Conservation (phyloP, 2,888 invertebrate species). For the Ctena decussata region DNA sequence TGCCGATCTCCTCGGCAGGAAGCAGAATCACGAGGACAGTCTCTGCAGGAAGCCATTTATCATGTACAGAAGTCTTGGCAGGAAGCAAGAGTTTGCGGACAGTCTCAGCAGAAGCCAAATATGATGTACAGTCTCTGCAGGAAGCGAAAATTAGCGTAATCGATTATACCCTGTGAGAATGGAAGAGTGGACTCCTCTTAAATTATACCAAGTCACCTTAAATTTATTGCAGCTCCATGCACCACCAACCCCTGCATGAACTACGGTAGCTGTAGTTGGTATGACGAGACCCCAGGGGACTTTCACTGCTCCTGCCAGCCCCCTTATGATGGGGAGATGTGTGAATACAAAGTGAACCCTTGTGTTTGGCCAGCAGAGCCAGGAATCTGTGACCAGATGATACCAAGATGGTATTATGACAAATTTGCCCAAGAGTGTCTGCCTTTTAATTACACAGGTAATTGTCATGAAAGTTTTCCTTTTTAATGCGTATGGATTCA, state of each 20-base stretch:
- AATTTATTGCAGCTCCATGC: constrained; percentile 81
- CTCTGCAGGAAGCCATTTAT: too few relatives aligned
- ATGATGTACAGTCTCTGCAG: too few relatives aligned
- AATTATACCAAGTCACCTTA: too few relatives aligned
- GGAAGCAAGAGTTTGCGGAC: too few relatives aligned
- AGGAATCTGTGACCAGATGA: constrained; percentile 76
- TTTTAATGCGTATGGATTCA: too few relatives aligned
- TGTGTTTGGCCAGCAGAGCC: constrained; percentile 79
- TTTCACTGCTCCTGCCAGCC: constrained; percentile 79
- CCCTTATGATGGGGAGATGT: constrained; percentile 78
- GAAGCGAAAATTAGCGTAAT: too few relatives aligned
- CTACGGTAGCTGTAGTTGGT: constrained; percentile 76
- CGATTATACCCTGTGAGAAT: too few relatives aligned
- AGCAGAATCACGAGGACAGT: too few relatives aligned
- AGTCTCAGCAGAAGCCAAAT: too few relatives aligned
- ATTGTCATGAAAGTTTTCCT: neutral
- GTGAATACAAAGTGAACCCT: constrained; percentile 79
- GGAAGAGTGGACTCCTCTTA: too few relatives aligned
- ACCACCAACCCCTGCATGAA: constrained; percentile 77
- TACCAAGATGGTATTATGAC: constrained; percentile 80
- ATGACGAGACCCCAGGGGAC: constrained; percentile 49
- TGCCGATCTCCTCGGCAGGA: too few relatives aligned
- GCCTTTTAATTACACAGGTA: constrained; percentile 81
- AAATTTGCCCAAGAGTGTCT: constrained; percentile 77
- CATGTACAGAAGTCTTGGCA: too few relatives aligned